Evolutionary conservation across 2,888 invertebrate species (phyloP).

Genomic region (Subacronicta megacephala): DNA sequence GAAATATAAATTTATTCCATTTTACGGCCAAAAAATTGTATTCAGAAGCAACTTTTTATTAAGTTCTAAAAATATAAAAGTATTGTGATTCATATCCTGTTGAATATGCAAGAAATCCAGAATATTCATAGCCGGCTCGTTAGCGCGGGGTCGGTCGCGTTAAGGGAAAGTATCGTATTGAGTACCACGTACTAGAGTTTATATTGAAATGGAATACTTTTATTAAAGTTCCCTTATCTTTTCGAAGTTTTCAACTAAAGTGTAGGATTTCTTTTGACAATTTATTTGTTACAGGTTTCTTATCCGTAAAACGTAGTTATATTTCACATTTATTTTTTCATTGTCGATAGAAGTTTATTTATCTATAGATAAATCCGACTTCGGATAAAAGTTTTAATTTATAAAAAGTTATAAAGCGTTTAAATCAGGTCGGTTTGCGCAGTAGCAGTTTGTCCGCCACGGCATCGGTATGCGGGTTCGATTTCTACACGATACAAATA

Average conservation of each 20-base stretch:
- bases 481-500: too few relatives aligned
- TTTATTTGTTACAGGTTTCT: too few relatives aligned
- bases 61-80: constrained; percentile 77
- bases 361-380: too few relatives aligned
- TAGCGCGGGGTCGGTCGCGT: constrained; percentile 75
- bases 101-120: constrained; percentile 81
- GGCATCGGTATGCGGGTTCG: too few relatives aligned
- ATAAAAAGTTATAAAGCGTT: too few relatives aligned
- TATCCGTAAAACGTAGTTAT: too few relatives aligned
- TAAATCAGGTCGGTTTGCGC: too few relatives aligned
- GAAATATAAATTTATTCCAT: constrained; percentile 28
- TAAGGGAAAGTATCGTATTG: constrained; percentile 74
- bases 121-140: constrained; percentile 85
- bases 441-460: too few relatives aligned
- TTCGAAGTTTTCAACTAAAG: constrained; percentile 4
- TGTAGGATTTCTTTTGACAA: not conserved
- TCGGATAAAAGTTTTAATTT: too few relatives aligned
- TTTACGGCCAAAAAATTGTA: constrained; percentile 35
- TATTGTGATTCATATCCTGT: constrained; percentile 83
- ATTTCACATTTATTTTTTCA: too few relatives aligned
- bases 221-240: not conserved
- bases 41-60: constrained; percentile 58
- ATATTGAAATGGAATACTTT: constrained; percentile 11
- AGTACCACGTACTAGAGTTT: constrained; percentile 32
- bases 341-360: too few relatives aligned